Evolutionary conservation across 2,797 vertebrate genomes (phyloP), one percentile per base, ranked within the genome.

Genomic region (Podargus strigoides): DNA sequence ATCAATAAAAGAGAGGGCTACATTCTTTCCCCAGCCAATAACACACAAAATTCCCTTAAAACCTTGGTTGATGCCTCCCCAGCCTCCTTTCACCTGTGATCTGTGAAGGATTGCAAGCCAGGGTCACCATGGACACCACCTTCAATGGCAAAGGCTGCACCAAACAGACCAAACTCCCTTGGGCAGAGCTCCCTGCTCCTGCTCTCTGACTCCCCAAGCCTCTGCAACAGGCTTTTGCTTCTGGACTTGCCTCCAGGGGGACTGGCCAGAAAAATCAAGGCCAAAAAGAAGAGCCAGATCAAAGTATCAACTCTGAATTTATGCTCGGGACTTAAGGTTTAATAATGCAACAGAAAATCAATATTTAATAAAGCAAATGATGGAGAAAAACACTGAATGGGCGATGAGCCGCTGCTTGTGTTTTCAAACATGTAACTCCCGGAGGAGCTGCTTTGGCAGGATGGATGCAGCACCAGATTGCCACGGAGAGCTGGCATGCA

Each of bases 311-410:
- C 94, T 96, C 89, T 92, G 97, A 98, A 98, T 98, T 98, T 98
- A 98, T 98, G 97, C 96, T 97, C 76, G 13, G 85, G 97, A 98
- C 97, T 98, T 98, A 96, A 97, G 97, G 97, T 98, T 98, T 98
- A 98, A 98, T 98, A 98, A 98, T 98, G 98, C 97, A 98, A 98
- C 97, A 97, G 97, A 98, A 98, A 98, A 98, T 98, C 98, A 98
- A 98, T 98, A 98, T 98, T 98, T 98, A 98, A 98, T 98, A 98
- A 98, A 98, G 97, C 97, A 98, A 98, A 98, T 98, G 98, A 98
- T 98, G 96, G 97, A 97, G 97, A 96, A 97, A 98, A 98, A 97
- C 97, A 97, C 84, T 95, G 97, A 97, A 97, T 18, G 64, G 96
- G 96, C 98, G 97, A 98, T 97, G 97, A 98, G 95, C 96, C 73